A percentile compares a stretch with the other conserved stretches of the same genome.
phyloP scores from a whole-genome alignment of 2,797 vertebrate species.

The Acanthopagrus latus region DNA sequence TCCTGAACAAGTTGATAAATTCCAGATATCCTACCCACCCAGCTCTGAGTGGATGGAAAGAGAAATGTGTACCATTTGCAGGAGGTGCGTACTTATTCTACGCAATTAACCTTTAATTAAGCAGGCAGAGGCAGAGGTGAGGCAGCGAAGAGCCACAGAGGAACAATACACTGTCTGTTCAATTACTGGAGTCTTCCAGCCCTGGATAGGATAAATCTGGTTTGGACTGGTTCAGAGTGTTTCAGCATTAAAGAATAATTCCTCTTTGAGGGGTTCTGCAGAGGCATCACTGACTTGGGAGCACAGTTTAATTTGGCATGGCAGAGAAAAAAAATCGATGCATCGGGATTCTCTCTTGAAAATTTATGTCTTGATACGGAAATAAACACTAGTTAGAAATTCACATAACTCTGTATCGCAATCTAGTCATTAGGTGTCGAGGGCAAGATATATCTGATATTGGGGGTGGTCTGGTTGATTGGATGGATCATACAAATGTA shows the following conservation, averaged over 20 bases:
- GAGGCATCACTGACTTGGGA: conserved; percentile 20
- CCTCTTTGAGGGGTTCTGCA: not conserved
- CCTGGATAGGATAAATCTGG: conserved; percentile 39
- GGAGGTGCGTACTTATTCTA: conserved; percentile 66
- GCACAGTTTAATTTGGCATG: not conserved
- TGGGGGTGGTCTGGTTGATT: too few species aligned
- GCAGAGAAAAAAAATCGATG: too few species aligned
- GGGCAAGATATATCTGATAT: too few species aligned
- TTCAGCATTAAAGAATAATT: conserved; percentile 38
- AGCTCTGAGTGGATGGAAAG: conserved; percentile 39
- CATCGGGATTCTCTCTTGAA: too few species aligned
- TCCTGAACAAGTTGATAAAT: conserved; percentile 83
- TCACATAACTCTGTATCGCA: too few species aligned
- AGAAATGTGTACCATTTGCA: conserved; percentile 33
- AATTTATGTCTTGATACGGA: too few species aligned
- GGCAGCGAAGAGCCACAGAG: conserved; percentile 62
- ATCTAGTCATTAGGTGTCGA: too few species aligned
- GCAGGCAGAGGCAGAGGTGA: conserved; percentile 70
- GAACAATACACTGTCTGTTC: conserved; percentile 84
- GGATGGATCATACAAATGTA: too few species aligned
- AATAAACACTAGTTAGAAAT: too few species aligned
- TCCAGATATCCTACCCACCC: conserved; percentile 70
- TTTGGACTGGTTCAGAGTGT: not conserved
- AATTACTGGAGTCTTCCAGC: conserved; percentile 40
- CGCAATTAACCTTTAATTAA: conserved; percentile 87